Conservation (phyloP, 2,888 invertebrate genomes). For the Nebria brevicollis region DNA sequence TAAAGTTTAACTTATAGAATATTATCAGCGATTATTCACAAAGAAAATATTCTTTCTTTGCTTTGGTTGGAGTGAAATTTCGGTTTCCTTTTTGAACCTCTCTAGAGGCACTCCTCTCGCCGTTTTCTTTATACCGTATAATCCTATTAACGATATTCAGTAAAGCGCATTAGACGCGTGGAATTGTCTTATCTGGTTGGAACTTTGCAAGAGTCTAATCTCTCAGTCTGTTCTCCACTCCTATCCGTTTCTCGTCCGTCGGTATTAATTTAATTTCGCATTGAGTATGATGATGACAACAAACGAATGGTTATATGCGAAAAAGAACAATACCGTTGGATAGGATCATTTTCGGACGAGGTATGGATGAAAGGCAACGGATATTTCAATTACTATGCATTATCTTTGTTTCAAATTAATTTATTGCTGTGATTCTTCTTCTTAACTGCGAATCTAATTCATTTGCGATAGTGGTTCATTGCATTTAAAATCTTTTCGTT, state of each 20-base stretch:
- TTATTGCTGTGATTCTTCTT: too few species aligned
- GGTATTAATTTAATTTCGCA: slow-evolving; percentile 43
- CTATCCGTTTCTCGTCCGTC: background rate
- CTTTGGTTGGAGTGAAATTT: background rate
- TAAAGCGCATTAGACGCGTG: slow-evolving; percentile 43
- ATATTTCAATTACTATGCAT: too few species aligned
- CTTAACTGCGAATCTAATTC: too few species aligned
- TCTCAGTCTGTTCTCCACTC: slow-evolving; percentile 6
- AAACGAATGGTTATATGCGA: slow-evolving; percentile 26
- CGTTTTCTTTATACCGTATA: slow-evolving; percentile 21
- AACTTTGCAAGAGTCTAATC: slow-evolving; percentile 43
- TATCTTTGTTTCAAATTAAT: too few species aligned
- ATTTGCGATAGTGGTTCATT: too few species aligned
- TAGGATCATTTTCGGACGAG: background rate
- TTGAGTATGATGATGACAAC: slow-evolving; percentile 21
- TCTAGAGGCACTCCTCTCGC: too few species aligned
- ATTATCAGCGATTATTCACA: slow-evolving; percentile 3
- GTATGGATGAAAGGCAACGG: too few species aligned
- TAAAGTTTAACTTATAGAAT: slow-evolving; percentile 13
- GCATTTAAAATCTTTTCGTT: too few species aligned
- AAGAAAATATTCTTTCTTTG: slow-evolving; percentile 9
- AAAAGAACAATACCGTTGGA: background rate
- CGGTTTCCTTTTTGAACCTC: slow-evolving; percentile 13
- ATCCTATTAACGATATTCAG: slow-evolving; percentile 46
- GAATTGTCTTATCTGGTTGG: slow-evolving; percentile 42